Percentiles rank a stretch among this genome's conserved stretches.
Evolutionary conservation across 2,797 vertebrate genomes (phyloP).

Genomic region (Epinephelus awoara): DNA sequence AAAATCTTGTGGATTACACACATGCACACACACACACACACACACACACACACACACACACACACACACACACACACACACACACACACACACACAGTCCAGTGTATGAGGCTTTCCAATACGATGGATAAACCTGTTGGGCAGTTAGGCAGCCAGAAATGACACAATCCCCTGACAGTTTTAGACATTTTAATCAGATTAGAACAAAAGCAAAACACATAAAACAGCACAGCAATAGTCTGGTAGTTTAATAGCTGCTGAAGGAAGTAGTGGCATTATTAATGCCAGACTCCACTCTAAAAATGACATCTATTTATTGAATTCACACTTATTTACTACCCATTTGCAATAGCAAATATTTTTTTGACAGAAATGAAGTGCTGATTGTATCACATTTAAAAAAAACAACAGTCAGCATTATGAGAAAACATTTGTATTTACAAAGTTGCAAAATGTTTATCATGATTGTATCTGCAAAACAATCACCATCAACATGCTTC

Average conservation of each 20-base stretch:
- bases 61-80: not conserved
- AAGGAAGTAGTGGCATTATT: not conserved
- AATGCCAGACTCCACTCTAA: not conserved
- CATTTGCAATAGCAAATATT: not conserved
- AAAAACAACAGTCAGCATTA: not conserved
- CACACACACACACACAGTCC: not conserved
- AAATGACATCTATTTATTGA: not conserved
- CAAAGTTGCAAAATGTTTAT: not conserved
- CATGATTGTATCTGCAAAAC: not conserved
- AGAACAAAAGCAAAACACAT: not conserved
- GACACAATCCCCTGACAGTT: not conserved
- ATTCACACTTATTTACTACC: not conserved
- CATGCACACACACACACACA: not conserved
- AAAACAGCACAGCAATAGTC: not conserved
- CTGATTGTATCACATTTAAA: not conserved
- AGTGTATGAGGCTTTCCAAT: slow-evolving; percentile 27
- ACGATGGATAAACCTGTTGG: slow-evolving; percentile 22
- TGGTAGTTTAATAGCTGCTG: not conserved
- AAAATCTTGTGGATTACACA: slow-evolving; percentile 49
- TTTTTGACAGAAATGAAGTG: not conserved
- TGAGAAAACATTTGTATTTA: not conserved
- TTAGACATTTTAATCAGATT: slow-evolving; percentile 19
- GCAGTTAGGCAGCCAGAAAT: slow-evolving; percentile 6
- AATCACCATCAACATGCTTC: not conserved
- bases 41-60: not conserved